Base-by-base conservation (phyloP, 92 coral and sea anemone genomes). In the Pocillopora meandrina region DNA sequence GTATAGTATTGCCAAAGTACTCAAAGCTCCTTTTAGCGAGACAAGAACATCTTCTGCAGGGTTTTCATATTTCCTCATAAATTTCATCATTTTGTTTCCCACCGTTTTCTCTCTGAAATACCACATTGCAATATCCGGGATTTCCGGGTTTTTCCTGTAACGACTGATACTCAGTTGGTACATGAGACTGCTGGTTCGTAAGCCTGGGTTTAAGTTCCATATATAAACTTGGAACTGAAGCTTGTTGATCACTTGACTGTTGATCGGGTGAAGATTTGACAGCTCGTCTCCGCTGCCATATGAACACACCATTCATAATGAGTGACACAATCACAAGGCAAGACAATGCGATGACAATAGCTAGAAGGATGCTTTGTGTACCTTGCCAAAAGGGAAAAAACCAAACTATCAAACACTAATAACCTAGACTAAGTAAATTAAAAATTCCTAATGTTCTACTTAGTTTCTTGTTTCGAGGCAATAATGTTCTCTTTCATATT, bases 161-260 rank as follows among this genome's bases (percentile, higher is more conserved):
- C 12, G 31, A n/a, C 23, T 21, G 11, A 33, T 23, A 65, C 21
- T 20, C 13, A 65, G 70, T 10, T 1, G 31, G 8, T 42, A 42
- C 70, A 1, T 12, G 36, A n/a, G 36, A 21, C 55, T 69, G 73
- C 19, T 16, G 49, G 9, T 47, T 26, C 76, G 9, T 36, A 36
- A 60, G 75, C 75, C 75, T 47, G 75, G 75, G 75, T 7, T 15
- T 5, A 33, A 71, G 57, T 10, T 71, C 75, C 75, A 71, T 71
- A 9, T 71, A 71, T 71, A 23, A 16, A 17, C 33, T 26, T 49
- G 75, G 75, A 2, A 35, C 75, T 71, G 75, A 47, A 31, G 19
- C 3, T 0, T 71, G 58, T 21, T 36, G 58, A 71, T 71, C 75
- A 35, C 58, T 12, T 71, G 74, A 42, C 49, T 42, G 74, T 16